Evolutionary conservation across 2,888 invertebrate species (phyloP), one percentile per base, ranked within the genome.

Genomic region (Automeris io): DNA sequence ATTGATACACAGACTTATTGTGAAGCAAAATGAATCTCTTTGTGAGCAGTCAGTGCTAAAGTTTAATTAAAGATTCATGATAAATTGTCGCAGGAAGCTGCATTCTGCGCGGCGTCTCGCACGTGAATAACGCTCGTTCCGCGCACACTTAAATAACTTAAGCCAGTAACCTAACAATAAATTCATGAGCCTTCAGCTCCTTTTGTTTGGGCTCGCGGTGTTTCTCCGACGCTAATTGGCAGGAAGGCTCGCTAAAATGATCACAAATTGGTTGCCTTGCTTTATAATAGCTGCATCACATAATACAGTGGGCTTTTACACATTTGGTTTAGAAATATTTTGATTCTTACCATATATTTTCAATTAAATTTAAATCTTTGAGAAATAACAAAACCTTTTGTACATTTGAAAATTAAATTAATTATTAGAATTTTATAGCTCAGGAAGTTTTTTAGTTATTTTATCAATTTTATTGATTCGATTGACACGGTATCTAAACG

Each of bases 61-160:
- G 75, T 85, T 85, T 85, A 85, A 85, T 85, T 85, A 85, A 85
- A 85, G 85, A 85, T 85, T 83, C 82, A 85, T 83, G 85, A 85
- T 85, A 85, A 83, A 85, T 83, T 80, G 81, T 79, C 75, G 71
- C 68, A 72, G 79, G 80, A 78, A 80, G 81, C 76, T 82, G 83
- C 80, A 82, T 75, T 76, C 75, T 74, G 68, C 66, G 65, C 60
- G 56, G 63, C 68, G 68, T 65, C 70, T 72, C 72, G 70, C 70
- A 78, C 79, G 78, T 77, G 81, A 83, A 81, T 74, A 77, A 74
- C 79, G 69, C 68, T 62, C 71, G 66, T 70, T 68, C 61, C 71
- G 61, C 63, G 65, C 72, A 73, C 80, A 77, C 77, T 79, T 82
- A 80, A 79, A 78, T 81, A 79, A 78, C 79, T 80, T 77, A 77